These are phyloP conservation scores for Helobdella robusta DNA, from an alignment of 2,888 invertebrate species.

Conservation along the genomic window DNA sequence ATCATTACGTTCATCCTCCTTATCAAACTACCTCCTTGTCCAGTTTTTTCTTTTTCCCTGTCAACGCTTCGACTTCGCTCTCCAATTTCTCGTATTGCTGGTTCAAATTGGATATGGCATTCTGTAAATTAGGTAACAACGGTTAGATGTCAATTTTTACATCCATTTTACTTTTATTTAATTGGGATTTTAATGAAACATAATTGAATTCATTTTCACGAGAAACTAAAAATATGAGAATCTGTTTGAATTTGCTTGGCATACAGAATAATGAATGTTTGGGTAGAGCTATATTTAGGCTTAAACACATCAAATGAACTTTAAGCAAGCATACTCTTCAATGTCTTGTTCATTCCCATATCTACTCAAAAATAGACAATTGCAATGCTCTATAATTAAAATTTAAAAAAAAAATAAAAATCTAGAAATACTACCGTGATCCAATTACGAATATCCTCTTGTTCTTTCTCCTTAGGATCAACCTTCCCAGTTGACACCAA, in stretches of 20 bases:
- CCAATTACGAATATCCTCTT: constrained; percentile 91
- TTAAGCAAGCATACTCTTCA: too few relatives aligned
- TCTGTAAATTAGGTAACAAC: constrained; percentile 37
- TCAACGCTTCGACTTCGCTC: constrained; percentile 85
- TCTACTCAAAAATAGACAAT: neutral
- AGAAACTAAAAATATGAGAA: neutral
- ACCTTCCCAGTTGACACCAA: constrained; percentile 87
- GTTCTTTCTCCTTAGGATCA: constrained; percentile 94
- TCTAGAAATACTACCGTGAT: constrained; percentile 58
- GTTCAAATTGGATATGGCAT: constrained; percentile 43
- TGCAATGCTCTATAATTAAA: neutral
- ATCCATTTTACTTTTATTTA: neutral
- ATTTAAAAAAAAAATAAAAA: neutral
- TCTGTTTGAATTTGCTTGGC: neutral
- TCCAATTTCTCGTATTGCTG: constrained; percentile 86
- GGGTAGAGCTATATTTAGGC: too few relatives aligned
- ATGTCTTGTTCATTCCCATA: neutral
- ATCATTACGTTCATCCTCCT: too few relatives aligned
- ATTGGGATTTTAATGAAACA: neutral
- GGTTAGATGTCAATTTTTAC: too few relatives aligned
- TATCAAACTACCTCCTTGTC: constrained; percentile 73
- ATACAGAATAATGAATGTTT: too few relatives aligned
- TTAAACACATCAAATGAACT: too few relatives aligned
- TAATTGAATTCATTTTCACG: neutral
- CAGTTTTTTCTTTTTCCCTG: constrained; percentile 85